Conservation (phyloP, 2,888 invertebrate species). For the Eupithecia dodoneata region DNA sequence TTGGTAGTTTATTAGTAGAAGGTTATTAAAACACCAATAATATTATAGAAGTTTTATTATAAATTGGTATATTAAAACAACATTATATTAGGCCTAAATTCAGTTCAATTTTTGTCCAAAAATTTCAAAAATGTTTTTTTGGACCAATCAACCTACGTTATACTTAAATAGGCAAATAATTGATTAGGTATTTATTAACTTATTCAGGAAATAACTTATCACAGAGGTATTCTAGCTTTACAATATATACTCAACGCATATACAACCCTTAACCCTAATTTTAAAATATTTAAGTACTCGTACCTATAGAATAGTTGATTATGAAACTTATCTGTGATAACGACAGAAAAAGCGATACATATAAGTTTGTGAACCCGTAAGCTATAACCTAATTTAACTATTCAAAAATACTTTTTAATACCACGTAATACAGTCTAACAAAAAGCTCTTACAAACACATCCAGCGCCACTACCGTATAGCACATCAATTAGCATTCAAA, state of each 20-base stretch:
- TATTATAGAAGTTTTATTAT: not conserved
- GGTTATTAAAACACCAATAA: not conserved
- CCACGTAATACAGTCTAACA: not conserved
- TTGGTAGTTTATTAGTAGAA: not conserved
- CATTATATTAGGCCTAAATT: not conserved
- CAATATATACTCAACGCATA: not conserved
- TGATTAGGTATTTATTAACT: not conserved
- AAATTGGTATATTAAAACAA: not conserved
- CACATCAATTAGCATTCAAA: not conserved
- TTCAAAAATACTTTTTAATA: not conserved
- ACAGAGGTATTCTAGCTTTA: conserved; percentile 1
- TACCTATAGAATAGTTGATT: not conserved
- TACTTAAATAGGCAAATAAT: not conserved
- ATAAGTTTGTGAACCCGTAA: not conserved
- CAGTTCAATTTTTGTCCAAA: not conserved
- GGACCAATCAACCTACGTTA: not conserved
- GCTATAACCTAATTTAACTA: not conserved
- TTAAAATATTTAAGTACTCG: not conserved
- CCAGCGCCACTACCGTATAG: not conserved
- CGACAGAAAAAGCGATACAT: not conserved
- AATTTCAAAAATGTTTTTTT: not conserved
- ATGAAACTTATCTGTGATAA: not conserved
- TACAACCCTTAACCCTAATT: not conserved
- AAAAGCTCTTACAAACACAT: not conserved
- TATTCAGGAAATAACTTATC: not conserved